phyloP scores from a whole-genome alignment of 2,888 invertebrate species.

The Melikaiella ostensackeni region DNA sequence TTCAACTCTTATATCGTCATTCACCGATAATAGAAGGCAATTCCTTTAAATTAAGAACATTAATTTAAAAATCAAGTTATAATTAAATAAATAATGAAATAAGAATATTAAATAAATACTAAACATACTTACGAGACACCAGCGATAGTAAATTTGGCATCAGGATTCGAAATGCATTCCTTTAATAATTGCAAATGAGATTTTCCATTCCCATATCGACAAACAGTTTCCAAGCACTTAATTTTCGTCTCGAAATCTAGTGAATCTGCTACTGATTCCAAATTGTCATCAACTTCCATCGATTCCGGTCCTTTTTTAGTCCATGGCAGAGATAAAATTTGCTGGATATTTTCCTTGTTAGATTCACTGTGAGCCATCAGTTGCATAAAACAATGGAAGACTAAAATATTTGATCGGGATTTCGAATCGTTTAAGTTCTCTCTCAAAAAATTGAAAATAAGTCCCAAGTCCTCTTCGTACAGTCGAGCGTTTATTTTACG shows the following conservation, averaged over 20 bases:
- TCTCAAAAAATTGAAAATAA: constrained; percentile 52
- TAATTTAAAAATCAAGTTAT: constrained; percentile 32
- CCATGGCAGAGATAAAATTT: constrained; percentile 67
- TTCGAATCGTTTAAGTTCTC: constrained; percentile 54
- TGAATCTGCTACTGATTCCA: constrained; percentile 61
- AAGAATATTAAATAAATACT: constrained; percentile 31
- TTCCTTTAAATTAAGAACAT: constrained; percentile 49
- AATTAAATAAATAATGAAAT: constrained; percentile 36
- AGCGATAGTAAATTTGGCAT: constrained; percentile 62
- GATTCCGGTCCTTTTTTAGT: constrained; percentile 49
- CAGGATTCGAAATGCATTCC: constrained; percentile 57
- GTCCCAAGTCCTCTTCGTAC: constrained; percentile 57
- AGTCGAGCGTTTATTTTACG: constrained; percentile 55
- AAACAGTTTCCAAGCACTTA: constrained; percentile 64
- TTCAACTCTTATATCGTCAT: constrained; percentile 56
- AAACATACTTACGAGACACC: constrained; percentile 63
- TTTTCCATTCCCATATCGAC: constrained; percentile 61
- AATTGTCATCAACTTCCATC: constrained; percentile 55
- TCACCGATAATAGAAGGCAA: constrained; percentile 54
- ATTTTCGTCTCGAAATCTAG: constrained; percentile 63
- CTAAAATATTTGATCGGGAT: constrained; percentile 51
- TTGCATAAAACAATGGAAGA: constrained; percentile 65
- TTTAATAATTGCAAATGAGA: constrained; percentile 64
- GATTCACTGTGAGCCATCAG: constrained; percentile 66
- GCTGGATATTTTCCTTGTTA: constrained; percentile 61